Percentiles rank a stretch among this genome's conserved stretches.
These are phyloP conservation scores for Paratilapia polleni DNA, from an alignment of 2,113 vertebrate genomes.

Conservation along the genomic window DNA sequence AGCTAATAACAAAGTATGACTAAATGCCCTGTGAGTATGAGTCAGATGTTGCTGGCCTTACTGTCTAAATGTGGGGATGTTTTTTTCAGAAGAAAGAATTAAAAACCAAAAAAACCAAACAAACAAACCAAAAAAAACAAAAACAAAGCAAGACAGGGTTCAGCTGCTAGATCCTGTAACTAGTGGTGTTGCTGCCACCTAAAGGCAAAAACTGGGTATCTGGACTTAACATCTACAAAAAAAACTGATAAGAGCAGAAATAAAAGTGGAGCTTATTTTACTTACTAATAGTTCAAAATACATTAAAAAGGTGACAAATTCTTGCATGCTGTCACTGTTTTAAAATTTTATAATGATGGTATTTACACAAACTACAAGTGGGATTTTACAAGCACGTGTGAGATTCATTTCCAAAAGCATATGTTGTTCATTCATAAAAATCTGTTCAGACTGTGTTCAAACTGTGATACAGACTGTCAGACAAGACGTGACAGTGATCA, in stretches of 20 bases:
- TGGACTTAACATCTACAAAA: background rate
- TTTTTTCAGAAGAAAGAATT: background rate
- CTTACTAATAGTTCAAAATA: background rate
- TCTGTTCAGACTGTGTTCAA: too few relatives aligned
- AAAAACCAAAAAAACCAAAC: too few relatives aligned
- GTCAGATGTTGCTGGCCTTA: background rate
- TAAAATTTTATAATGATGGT: accelerated
- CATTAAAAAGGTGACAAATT: too few relatives aligned
- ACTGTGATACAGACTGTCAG: too few relatives aligned
- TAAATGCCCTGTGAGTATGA: background rate
- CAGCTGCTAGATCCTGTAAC: accelerated
- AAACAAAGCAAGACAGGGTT: background rate
- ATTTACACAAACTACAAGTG: background rate
- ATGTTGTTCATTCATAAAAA: too few relatives aligned
- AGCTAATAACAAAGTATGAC: background rate
- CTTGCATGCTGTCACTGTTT: too few relatives aligned
- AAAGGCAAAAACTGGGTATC: background rate
- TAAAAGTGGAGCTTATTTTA: background rate
- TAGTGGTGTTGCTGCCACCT: background rate
- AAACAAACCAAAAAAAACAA: background rate
- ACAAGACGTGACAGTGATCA: background rate
- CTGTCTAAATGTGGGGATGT: background rate
- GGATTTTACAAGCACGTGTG: background rate
- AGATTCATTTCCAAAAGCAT: too few relatives aligned
- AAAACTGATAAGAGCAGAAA: background rate